These are phyloP conservation scores for Centropristis striata DNA, from an alignment of 2,113 vertebrate genomes.

Conservation along the genomic window DNA sequence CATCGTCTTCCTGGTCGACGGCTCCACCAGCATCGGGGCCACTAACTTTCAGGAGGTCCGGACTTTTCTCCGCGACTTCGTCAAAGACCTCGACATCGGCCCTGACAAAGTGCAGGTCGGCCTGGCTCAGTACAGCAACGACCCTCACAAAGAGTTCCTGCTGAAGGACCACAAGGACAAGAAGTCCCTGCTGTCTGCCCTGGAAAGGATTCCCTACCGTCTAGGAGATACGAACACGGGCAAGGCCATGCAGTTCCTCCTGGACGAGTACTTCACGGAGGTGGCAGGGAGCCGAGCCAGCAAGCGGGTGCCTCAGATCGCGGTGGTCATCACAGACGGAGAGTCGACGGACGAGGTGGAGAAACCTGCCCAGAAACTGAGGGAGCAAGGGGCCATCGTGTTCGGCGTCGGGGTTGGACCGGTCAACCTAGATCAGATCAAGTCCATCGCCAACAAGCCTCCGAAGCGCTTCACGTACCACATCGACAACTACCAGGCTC, in stretches of 20 bases:
- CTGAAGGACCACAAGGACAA: slow-evolving; percentile 78
- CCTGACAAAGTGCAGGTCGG: slow-evolving; percentile 77
- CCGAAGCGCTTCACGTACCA: slow-evolving; percentile 75
- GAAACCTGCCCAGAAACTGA: slow-evolving; percentile 68
- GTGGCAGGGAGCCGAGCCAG: slow-evolving; percentile 68
- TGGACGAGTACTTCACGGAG: slow-evolving; percentile 72
- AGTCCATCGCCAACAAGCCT: slow-evolving; percentile 82
- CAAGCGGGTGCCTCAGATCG: slow-evolving; percentile 80
- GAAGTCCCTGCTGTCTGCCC: slow-evolving; percentile 71
- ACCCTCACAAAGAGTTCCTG: slow-evolving; percentile 72
- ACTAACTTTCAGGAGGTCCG: slow-evolving; percentile 81
- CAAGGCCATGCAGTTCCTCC: slow-evolving; percentile 79
- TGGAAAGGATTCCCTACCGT: slow-evolving; percentile 69
- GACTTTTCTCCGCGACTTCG: slow-evolving; percentile 73
- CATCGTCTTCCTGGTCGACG: slow-evolving; percentile 86
- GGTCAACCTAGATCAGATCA: slow-evolving; percentile 61
- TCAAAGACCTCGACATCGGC: slow-evolving; percentile 79
- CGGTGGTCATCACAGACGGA: slow-evolving; percentile 84
- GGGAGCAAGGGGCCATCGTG: slow-evolving; percentile 75
- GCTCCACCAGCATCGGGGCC: slow-evolving; percentile 76
- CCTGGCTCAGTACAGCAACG: slow-evolving; percentile 81
- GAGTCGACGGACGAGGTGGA: slow-evolving; percentile 75
- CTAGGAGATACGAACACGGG: slow-evolving; percentile 77
- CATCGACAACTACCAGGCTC: slow-evolving; percentile 66
- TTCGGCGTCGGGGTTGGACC: slow-evolving; percentile 80